These are phyloP conservation scores for Thalpophila matura DNA, from an alignment of 2,888 invertebrate genomes.

Conservation along the genomic window DNA sequence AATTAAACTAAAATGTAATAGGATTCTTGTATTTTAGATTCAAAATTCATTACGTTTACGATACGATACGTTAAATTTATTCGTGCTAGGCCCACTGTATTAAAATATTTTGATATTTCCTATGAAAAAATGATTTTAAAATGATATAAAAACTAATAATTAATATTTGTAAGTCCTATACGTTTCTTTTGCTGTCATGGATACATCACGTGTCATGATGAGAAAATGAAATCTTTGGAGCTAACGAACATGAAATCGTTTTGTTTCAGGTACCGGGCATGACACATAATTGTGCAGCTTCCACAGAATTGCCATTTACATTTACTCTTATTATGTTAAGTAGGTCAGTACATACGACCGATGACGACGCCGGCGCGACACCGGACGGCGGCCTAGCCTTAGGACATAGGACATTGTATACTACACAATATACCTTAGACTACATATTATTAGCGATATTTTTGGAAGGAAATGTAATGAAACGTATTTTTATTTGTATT, in stretches of 20 bases:
- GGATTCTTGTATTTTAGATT: too few relatives aligned
- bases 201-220: too few relatives aligned
- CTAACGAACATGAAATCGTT: background rate
- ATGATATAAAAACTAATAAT: too few relatives aligned
- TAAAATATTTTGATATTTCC: too few relatives aligned
- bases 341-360: slow-evolving; percentile 64
- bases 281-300: slow-evolving; percentile 81
- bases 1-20: too few relatives aligned
- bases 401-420: slow-evolving; percentile 85
- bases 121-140: too few relatives aligned
- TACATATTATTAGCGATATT: slow-evolving; percentile 81
- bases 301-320: slow-evolving; percentile 88
- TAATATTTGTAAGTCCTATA: too few relatives aligned
- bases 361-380: slow-evolving; percentile 43
- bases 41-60: too few relatives aligned
- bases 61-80: too few relatives aligned
- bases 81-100: too few relatives aligned
- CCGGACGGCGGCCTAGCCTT: slow-evolving; percentile 68
- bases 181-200: background rate
- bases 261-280: slow-evolving; percentile 75
- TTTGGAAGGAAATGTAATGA: slow-evolving; percentile 82
- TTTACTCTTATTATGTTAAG: slow-evolving; percentile 74
- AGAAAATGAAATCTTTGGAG: background rate
- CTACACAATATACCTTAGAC: slow-evolving; percentile 76
- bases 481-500: slow-evolving; percentile 80